phyloP scores from a whole-genome alignment of 2,888 invertebrate species.

The Nebria brevicollis region DNA sequence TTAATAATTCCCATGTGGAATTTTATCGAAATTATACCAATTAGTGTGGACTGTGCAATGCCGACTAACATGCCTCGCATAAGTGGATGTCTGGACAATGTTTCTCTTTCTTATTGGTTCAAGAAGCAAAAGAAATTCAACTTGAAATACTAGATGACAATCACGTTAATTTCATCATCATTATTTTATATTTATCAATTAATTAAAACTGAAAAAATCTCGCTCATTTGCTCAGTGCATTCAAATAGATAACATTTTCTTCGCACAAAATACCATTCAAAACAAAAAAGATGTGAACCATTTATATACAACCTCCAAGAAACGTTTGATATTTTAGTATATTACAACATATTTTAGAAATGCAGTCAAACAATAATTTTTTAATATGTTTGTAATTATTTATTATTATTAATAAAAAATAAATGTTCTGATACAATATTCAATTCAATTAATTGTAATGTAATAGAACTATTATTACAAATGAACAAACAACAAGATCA shows the following conservation, averaged over 20 bases:
- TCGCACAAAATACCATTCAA: no score
- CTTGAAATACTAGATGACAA: background rate
- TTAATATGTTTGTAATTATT: no score
- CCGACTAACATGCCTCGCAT: conserved; percentile 38
- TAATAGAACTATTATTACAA: no score
- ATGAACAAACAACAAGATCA: background rate
- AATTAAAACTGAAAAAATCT: background rate
- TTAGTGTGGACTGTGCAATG: conserved; percentile 46
- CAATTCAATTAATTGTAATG: no score
- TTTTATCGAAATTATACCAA: conserved; percentile 53
- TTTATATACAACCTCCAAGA: no score
- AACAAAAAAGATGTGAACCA: no score
- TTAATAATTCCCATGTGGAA: conserved; percentile 52
- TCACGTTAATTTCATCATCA: background rate
- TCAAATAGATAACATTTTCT: background rate
- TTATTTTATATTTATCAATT: background rate
- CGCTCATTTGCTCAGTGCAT: background rate
- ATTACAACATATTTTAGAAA: no score
- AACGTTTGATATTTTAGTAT: no score
- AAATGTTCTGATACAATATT: no score
- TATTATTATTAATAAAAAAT: no score
- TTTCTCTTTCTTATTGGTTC: conserved; percentile 30
- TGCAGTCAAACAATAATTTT: no score
- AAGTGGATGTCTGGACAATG: conserved; percentile 45
- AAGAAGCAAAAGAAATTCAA: background rate